Conservation (phyloP, 2,113 vertebrate species). For the Corvus moneduloides region DNA sequence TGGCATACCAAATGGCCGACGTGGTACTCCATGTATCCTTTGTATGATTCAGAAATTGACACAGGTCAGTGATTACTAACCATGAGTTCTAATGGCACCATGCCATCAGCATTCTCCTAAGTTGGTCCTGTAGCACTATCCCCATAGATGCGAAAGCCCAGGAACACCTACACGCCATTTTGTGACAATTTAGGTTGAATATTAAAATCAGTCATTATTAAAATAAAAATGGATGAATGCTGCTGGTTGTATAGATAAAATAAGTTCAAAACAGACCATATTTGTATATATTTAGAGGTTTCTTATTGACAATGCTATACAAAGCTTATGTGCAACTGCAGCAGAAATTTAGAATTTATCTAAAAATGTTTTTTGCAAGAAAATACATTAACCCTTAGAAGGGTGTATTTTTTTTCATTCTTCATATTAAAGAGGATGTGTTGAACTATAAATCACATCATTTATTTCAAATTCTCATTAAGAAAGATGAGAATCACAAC, state of each 20-base stretch:
- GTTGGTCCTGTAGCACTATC: background rate
- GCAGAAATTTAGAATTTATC: background rate
- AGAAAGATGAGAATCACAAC: background rate
- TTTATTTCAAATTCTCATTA: background rate
- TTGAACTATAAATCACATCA: background rate
- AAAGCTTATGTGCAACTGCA: background rate
- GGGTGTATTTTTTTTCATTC: background rate
- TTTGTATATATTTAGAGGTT: background rate
- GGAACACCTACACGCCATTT: background rate
- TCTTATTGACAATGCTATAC: background rate
- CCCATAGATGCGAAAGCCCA: background rate
- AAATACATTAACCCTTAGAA: background rate
- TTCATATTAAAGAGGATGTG: background rate
- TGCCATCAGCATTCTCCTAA: no score
- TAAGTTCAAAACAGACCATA: background rate
- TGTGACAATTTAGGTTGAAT: background rate
- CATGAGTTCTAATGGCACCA: background rate
- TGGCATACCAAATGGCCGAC: background rate
- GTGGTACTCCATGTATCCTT: background rate
- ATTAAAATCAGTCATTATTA: background rate
- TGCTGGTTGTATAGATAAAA: background rate
- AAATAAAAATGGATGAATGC: background rate
- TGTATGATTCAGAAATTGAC: background rate
- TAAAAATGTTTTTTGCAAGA: background rate
- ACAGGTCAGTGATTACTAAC: rapidly evolving